Conservation (phyloP, 2,888 invertebrate species). For the Operophtera brumata region DNA sequence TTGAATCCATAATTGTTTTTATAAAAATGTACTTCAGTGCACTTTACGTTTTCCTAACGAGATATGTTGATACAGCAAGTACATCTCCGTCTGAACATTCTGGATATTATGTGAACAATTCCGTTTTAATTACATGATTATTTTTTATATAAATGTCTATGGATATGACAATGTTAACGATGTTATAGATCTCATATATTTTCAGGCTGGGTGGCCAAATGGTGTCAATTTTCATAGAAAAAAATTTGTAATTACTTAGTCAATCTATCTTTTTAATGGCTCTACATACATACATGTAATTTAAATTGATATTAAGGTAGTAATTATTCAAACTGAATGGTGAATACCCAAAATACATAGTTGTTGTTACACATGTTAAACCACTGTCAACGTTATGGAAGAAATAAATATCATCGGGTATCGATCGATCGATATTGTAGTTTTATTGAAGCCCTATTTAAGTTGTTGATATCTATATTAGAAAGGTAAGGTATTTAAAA, state of each 20-base stretch:
- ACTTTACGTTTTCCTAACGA: no score
- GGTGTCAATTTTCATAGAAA: conserved; percentile 53
- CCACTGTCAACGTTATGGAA: conserved; percentile 62
- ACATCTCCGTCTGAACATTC: no score
- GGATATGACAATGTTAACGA: conserved; percentile 19
- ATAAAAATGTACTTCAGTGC: no score
- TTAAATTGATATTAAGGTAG: conserved; percentile 51
- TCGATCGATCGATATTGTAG: conserved; percentile 44
- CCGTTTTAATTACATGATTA: background rate
- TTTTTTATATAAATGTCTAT: conserved; percentile 2
- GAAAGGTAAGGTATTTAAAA: no score
- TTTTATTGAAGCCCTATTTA: conserved; percentile 43
- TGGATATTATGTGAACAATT: background rate
- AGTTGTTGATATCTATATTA: no score
- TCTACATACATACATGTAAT: conserved; percentile 74
- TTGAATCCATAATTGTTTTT: no score
- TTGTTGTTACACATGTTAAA: conserved; percentile 70
- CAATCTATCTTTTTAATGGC: conserved; percentile 44
- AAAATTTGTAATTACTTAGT: conserved; percentile 36
- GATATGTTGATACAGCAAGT: no score
- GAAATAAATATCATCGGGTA: conserved; percentile 68
- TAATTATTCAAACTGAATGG: conserved; percentile 58
- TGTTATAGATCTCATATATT: conserved; percentile 39
- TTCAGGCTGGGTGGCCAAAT: conserved; percentile 33
- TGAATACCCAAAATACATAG: conserved; percentile 59